Conservation (phyloP, 2,797 vertebrate species). For the Ptychadena robeensis region DNA sequence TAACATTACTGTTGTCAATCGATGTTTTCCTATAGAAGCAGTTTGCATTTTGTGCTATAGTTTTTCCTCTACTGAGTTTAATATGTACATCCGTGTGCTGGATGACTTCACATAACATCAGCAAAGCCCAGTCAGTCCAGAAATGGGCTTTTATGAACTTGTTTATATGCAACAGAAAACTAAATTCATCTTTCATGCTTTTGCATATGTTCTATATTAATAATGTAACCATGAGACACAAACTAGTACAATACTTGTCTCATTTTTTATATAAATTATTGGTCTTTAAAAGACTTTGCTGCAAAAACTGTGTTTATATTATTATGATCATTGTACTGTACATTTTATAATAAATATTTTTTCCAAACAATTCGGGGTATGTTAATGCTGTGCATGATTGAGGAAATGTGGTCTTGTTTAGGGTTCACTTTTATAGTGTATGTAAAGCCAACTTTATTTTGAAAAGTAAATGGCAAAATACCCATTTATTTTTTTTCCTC, state of each 20-base stretch:
- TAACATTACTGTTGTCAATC: background rate
- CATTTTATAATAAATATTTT: constrained; percentile 80
- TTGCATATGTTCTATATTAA: constrained; percentile 69
- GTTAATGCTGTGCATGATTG: background rate
- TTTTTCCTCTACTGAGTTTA: constrained; percentile 55
- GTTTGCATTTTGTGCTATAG: constrained; percentile 25
- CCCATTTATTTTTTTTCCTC: no score
- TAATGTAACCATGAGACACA: constrained; percentile 75
- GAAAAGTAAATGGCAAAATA: no score
- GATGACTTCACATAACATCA: constrained; percentile 61
- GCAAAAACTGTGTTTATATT: constrained; percentile 74
- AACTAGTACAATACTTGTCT: constrained; percentile 67
- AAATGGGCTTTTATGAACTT: constrained; percentile 43
- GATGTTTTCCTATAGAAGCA: constrained; percentile 11
- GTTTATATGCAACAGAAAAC: constrained; percentile 41
- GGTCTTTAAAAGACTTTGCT: constrained; percentile 83
- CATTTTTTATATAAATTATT: constrained; percentile 85
- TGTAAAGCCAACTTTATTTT: background rate
- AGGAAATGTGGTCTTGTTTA: background rate
- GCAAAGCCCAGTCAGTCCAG: constrained; percentile 60
- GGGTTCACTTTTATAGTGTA: background rate
- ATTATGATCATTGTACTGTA: constrained; percentile 73
- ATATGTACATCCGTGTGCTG: constrained; percentile 55
- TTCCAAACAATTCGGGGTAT: constrained; percentile 64
- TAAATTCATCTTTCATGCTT: constrained; percentile 52